phyloP scores from a whole-genome alignment of 2,888 invertebrate genomes.

The Mesorhabditis spiculigera region DNA sequence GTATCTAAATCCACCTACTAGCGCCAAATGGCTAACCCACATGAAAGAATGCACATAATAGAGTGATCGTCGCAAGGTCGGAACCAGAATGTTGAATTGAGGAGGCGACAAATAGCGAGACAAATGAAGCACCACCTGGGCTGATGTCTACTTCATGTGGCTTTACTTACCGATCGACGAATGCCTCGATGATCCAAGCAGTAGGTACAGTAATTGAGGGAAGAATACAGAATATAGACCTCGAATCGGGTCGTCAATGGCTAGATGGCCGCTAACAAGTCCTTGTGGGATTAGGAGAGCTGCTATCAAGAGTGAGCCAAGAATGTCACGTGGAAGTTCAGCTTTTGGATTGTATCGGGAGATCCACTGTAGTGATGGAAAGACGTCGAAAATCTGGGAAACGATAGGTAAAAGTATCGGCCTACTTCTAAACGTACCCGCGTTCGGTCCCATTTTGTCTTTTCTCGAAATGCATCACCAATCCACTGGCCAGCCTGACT shows the following conservation, averaged over 20 bases:
- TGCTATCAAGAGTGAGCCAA: constrained; percentile 1
- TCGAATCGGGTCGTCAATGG: constrained; percentile 25
- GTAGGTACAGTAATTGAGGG: constrained; percentile 29
- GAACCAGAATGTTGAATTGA: neutral
- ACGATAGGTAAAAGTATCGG: neutral
- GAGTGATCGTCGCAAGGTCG: neutral
- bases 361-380: neutral
- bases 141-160: neutral
- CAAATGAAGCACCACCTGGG: constrained; percentile 4
- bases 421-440: neutral
- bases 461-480: neutral
- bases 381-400: constrained; percentile 1
- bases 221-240: constrained; percentile 27
- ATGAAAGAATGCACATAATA: neutral
- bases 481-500: neutral
- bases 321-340: neutral
- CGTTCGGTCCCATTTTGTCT: neutral
- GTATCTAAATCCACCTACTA: neutral
- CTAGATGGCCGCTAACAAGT: constrained; percentile 21
- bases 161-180: constrained; percentile 22
- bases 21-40: neutral
- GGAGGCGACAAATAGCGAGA: constrained; percentile 1
- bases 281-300: neutral
- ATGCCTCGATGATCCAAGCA: constrained; percentile 32
- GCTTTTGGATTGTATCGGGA: neutral